Conservation (phyloP, 2,888 invertebrate species). For the Baccha elongata region DNA sequence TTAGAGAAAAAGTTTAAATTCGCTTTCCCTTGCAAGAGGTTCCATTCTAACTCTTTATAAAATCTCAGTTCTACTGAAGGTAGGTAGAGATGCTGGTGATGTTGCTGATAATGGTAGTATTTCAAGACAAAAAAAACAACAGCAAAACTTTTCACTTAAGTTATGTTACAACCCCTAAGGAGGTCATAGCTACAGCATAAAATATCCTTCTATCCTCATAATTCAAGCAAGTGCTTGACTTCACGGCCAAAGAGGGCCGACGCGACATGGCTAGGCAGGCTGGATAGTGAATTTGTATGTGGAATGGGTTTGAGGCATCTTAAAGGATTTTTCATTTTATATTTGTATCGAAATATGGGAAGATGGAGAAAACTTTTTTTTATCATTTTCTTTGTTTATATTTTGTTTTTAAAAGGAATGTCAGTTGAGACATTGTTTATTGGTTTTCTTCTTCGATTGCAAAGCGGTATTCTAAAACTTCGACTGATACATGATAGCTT, state of each 20-base stretch:
- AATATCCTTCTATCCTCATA: slow-evolving; percentile 69
- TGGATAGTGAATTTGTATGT: slow-evolving; percentile 60
- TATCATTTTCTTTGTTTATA: slow-evolving; percentile 65
- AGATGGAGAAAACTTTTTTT: slow-evolving; percentile 66
- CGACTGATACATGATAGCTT: no score
- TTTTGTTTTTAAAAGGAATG: slow-evolving; percentile 52
- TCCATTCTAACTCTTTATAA: slow-evolving; percentile 22
- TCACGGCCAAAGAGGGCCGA: slow-evolving; percentile 71
- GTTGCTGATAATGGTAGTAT: no score
- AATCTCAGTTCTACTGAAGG: not conserved
- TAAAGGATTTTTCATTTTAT: slow-evolving; percentile 44
- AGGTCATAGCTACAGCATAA: slow-evolving; percentile 71
- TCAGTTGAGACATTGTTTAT: slow-evolving; percentile 65
- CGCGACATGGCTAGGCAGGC: slow-evolving; percentile 59
- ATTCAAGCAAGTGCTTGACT: slow-evolving; percentile 70
- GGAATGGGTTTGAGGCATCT: slow-evolving; percentile 9
- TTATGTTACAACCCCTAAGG: slow-evolving; percentile 71
- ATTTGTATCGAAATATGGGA: not conserved
- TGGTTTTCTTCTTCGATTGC: no score
- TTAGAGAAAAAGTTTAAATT: slow-evolving; percentile 17
- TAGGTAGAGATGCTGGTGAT: not conserved
- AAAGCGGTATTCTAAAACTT: no score
- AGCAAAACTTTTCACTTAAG: slow-evolving; percentile 73
- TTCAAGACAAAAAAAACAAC: slow-evolving; percentile 56
- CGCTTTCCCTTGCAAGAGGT: not conserved